Conservation (phyloP, 30 jellyfish, hydroid and myxozoan genomes). For the Hydra vulgaris region DNA sequence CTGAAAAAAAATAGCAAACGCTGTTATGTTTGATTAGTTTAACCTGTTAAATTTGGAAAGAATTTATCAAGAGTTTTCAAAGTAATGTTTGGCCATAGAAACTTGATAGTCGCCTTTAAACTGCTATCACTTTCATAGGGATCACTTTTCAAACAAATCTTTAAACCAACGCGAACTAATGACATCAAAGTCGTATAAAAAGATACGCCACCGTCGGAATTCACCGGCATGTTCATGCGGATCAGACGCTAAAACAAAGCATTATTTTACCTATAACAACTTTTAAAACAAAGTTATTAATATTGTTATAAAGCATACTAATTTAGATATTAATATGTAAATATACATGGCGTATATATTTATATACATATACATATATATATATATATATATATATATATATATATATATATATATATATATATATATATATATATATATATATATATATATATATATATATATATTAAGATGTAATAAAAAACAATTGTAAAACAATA, state of each 20-base stretch:
- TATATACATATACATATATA: too few species aligned
- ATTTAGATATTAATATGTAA: not conserved
- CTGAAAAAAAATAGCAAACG: too few species aligned
- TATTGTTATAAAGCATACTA: not conserved
- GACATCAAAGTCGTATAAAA: conserved; percentile 81
- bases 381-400: too few species aligned
- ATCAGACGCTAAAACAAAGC: conserved; percentile 57
- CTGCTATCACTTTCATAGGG: conserved; percentile 71
- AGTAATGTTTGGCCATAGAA: conserved; percentile 80
- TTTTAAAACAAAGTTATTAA: not conserved
- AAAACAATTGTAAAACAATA: too few species aligned
- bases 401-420: too few species aligned
- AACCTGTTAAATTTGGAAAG: conserved; percentile 62
- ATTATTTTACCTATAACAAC: not conserved
- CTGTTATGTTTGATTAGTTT: too few species aligned
- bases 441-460: too few species aligned
- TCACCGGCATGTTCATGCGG: conserved; percentile 94
- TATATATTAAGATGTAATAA: too few species aligned
- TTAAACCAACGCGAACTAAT: conserved; percentile 64
- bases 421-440: too few species aligned
- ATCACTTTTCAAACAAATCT: conserved; percentile 62
- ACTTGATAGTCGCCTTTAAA: conserved; percentile 55
- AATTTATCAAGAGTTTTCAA: conserved; percentile 50
- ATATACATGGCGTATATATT: too few species aligned
- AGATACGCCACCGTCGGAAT: conserved; percentile 69